Evolutionary conservation across 2,797 vertebrate species (phyloP), one percentile per base, ranked within the genome.

Genomic region (Myiothlypis coronata): DNA sequence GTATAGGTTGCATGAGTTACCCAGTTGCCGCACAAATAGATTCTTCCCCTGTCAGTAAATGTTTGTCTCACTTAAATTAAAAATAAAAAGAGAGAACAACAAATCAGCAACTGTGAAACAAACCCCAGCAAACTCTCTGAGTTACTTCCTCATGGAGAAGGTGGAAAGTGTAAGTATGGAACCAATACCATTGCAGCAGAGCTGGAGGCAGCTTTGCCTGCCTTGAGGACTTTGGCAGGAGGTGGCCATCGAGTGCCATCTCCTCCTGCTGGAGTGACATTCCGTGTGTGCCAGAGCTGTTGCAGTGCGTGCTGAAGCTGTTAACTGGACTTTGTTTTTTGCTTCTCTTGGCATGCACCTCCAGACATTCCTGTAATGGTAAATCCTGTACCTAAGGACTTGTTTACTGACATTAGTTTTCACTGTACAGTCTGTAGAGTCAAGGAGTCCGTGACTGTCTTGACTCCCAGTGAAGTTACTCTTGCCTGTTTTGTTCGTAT

Each of bases 261-360:
- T 84, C 24, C 14, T 89, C 61, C 46, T 65, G 39, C 53, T n/a
- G 28, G 28, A 46, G 61, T 75, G 81, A 61, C 1, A 0, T 75
- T 68, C 57, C 0, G 0, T 27, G 5, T 67, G 82, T 80, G 35
- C 72, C 43, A 37, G 70, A 37, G 76, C 83, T 78, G 22, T 11
- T 53, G 41, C 69, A 0, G 1, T 46, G 14, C 0, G 1, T 46
- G 13, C 43, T 44, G 26, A 46, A 49, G 44, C 52, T 89, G 57
- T 59, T 74, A 69, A 44, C 44, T 69, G 52, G 60, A 37, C 70
- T 86, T 65, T 39, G 53, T 56, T 75, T 70, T 85, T 85, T 75
- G 61, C 70, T 49, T 89, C 55, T 43, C 63, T 84, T 90, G 61
- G 50, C 23, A 18, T 16, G n/a, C 13, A 11, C 18, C 55, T 82